Conservation (phyloP, 2,113 vertebrate species). For the Chauna torquata region DNA sequence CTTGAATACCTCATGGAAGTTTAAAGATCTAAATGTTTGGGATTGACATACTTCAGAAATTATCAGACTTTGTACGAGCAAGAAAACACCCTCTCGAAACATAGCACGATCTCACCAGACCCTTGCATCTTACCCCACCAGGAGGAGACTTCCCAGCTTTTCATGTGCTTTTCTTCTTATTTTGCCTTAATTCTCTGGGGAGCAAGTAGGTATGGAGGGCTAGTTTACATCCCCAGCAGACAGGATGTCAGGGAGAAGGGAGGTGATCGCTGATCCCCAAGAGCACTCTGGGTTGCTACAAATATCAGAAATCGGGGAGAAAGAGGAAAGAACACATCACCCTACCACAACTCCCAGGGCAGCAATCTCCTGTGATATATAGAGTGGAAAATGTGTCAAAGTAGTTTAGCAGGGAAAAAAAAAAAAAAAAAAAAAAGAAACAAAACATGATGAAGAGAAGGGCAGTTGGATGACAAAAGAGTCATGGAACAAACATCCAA, state of each 20-base stretch:
- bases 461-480: conserved; percentile 5
- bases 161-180: neutral
- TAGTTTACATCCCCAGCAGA: neutral
- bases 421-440: neutral
- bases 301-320: neutral
- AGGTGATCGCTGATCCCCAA: neutral
- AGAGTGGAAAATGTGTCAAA: conserved; percentile 21
- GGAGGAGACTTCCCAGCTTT: neutral
- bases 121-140: neutral
- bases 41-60: neutral
- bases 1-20: neutral
- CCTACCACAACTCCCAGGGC: neutral
- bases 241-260: neutral
- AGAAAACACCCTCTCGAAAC: neutral
- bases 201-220: rapidly evolving
- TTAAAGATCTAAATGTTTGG: neutral
- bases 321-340: conserved; percentile 4
- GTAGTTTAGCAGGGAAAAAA: neutral
- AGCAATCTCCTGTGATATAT: conserved; percentile 5
- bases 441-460: neutral
- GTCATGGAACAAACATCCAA: conserved; percentile 62
- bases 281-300: neutral
- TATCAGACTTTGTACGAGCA: neutral
- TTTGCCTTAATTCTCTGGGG: neutral
- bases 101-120: neutral